A percentile compares a stretch with the other conserved stretches of the same genome.
phyloP scores from a whole-genome alignment of 2,888 invertebrate genomes.

The Polydrusus cervinus region DNA sequence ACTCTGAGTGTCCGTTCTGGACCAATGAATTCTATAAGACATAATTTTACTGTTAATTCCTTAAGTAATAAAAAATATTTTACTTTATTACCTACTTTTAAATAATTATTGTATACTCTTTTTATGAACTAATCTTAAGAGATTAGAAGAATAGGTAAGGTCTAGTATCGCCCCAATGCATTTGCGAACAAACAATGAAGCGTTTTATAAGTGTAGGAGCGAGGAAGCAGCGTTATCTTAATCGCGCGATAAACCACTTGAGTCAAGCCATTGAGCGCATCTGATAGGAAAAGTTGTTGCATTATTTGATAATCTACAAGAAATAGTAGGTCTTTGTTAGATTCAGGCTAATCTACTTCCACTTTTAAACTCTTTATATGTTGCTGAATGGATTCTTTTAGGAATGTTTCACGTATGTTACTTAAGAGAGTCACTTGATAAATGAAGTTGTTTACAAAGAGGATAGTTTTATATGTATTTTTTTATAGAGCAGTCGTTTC shows the following conservation, averaged over 20 bases:
- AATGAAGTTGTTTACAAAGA: neutral
- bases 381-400: constrained; percentile 17
- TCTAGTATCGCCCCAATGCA: constrained; percentile 17
- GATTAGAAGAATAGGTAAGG: neutral
- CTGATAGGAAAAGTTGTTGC: constrained; percentile 33
- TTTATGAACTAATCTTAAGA: neutral
- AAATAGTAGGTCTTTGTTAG: constrained; percentile 25
- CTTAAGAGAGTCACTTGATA: neutral
- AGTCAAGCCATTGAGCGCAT: constrained; percentile 28
- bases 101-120: neutral
- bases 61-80: no score
- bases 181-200: constrained; percentile 26
- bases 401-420: neutral
- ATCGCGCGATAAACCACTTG: constrained; percentile 34
- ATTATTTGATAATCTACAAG: constrained; percentile 30
- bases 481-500: no score
- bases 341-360: constrained; percentile 21
- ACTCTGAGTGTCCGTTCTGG: no score
- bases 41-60: no score
- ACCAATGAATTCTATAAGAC: no score
- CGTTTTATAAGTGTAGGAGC: constrained; percentile 22
- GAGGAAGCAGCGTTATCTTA: constrained; percentile 26
- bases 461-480: neutral
- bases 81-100: no score
- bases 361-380: constrained; percentile 21